Evolutionary conservation across 2,797 vertebrate species (phyloP), one percentile per base, ranked within the genome.

Genomic region (Chloroceryle amazona): DNA sequence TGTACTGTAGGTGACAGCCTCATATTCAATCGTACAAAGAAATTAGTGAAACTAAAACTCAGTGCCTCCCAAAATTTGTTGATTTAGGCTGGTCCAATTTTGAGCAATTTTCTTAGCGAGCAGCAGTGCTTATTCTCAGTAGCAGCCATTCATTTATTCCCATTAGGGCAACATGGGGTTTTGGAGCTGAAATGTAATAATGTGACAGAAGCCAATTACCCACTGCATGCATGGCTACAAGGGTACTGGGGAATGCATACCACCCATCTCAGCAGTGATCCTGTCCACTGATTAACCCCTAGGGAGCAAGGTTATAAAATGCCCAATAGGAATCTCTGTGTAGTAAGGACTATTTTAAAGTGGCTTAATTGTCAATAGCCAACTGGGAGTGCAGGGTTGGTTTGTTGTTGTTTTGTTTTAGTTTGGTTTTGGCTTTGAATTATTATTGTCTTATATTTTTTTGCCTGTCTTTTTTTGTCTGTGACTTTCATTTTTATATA

Each of bases 201-300:
- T 70, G 39, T 96, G 90, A 89, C 95, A 96, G 60, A 97, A 92
- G 62, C 46, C 82, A 91, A 95, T 97, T 98, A 92, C 60, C 26
- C 20, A 31, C 61, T 89, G 46, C 47, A 55, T 87, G 61, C 35
- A 92, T 81, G 71, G 37, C 66, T 92, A 95, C 67, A 42, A 80
- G 63, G 75, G 13, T 89, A 23, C 35, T 61, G 81, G 87, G 71
- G 89, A 93, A 81, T 52, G 44, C 46, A 86, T 49, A 22, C 44
- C 82, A 66, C 95, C 81, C 57, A 28, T 85, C 68, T 87, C 84
- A 67, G 26, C 21, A 61, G n/a, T 86, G 86, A 92, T 90, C 95
- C 42, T 82, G 52, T 91, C 76, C 60, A 89, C 76, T 5, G 26
- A 67, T 70, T 91, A 76, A 78, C 76, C 78, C 74, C 37, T 55